Percentiles rank a stretch among this genome's conserved stretches.
These are phyloP conservation scores for Campylomormyrus numenius DNA, from an alignment of 2,113 vertebrate species.

Conservation along the genomic window DNA sequence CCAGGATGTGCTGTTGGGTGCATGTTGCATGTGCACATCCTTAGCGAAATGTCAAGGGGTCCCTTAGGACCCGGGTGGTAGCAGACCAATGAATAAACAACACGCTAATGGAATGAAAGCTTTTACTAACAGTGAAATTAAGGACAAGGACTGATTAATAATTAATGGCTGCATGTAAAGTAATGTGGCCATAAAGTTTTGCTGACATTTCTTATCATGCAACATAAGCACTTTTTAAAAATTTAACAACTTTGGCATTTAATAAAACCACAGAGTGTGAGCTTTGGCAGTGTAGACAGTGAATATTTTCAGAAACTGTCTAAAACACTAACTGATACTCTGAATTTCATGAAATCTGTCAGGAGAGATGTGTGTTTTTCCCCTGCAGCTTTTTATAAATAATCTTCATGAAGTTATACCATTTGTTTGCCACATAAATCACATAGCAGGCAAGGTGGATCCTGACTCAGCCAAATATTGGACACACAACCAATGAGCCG, in stretches of 20 bases:
- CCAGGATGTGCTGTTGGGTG: neutral
- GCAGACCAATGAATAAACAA: neutral
- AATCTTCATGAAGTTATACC: neutral
- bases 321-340: constrained; percentile 4
- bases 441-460: neutral
- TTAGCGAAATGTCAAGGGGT: neutral
- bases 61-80: neutral
- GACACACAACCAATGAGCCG: constrained; percentile 8
- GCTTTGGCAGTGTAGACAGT: neutral
- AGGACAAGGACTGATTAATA: constrained; percentile 29
- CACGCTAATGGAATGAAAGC: constrained; percentile 21
- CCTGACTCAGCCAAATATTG: neutral
- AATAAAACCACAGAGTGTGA: neutral
- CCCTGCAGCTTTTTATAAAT: neutral
- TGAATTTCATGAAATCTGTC: constrained; percentile 16
- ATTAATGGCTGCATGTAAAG: constrained; percentile 26
- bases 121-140: constrained; percentile 34
- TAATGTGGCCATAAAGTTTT: constrained; percentile 26
- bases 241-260: constrained; percentile 21
- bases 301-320: constrained; percentile 20
- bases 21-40: neutral
- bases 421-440: neutral
- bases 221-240: constrained; percentile 25
- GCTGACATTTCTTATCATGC: constrained; percentile 20
- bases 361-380: constrained; percentile 7